phyloP scores from a whole-genome alignment of 1,140 invertebrate genomes.

The Diuraphis noxia region DNA sequence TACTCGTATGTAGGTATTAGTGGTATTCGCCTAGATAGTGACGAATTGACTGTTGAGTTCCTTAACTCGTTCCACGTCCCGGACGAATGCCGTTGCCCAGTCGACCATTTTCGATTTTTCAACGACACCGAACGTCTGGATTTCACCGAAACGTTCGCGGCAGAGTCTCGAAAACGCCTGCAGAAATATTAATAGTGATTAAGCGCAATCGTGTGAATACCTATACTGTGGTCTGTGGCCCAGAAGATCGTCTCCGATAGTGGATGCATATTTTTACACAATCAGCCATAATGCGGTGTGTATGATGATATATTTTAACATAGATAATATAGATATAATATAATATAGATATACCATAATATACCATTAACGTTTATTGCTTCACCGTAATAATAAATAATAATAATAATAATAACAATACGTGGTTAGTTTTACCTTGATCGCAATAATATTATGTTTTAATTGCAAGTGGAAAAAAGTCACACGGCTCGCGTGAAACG shows the following conservation, averaged over 20 bases:
- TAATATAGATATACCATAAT: not conserved
- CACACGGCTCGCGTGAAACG: not conserved
- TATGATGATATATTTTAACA: not conserved
- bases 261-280: constrained; percentile 1
- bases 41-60: not conserved
- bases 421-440: not conserved
- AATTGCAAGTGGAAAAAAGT: not conserved
- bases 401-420: not conserved
- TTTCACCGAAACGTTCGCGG: not conserved
- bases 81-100: not conserved
- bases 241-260: not conserved
- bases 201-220: too few relatives aligned
- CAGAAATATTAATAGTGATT: not conserved
- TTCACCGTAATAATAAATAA: not conserved
- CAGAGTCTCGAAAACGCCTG: not conserved
- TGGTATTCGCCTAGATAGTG: not conserved
- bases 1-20: too few relatives aligned
- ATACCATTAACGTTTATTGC: not conserved
- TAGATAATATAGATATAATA: too few relatives aligned
- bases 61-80: not conserved
- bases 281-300: not conserved
- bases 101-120: constrained; percentile 23
- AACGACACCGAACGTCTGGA: not conserved
- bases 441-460: not conserved
- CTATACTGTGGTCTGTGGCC: not conserved